phyloP scores from a whole-genome alignment of 2,113 vertebrate genomes.

The Tragulus kanchil region DNA sequence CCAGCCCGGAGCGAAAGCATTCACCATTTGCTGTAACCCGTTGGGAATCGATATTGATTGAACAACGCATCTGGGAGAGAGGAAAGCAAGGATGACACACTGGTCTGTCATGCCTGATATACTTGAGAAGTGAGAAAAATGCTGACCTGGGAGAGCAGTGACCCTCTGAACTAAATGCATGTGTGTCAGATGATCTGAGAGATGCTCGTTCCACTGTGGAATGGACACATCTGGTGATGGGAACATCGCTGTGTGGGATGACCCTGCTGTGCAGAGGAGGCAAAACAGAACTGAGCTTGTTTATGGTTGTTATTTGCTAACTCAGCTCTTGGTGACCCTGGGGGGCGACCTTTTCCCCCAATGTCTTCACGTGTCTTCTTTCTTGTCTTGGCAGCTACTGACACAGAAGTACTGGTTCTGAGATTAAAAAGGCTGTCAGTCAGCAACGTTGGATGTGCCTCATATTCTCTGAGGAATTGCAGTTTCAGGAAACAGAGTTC shows the following conservation, averaged over 20 bases:
- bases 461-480: background rate
- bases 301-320: slow-evolving; percentile 54
- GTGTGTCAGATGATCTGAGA: slow-evolving; percentile 47
- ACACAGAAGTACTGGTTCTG: background rate
- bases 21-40: slow-evolving; percentile 15
- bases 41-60: slow-evolving; percentile 75
- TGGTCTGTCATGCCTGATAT: slow-evolving; percentile 77
- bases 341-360: slow-evolving; percentile 50
- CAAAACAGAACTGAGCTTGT: background rate
- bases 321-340: slow-evolving; percentile 72
- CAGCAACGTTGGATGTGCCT: background rate
- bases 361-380: slow-evolving; percentile 26
- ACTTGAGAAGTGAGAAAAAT: slow-evolving; percentile 73
- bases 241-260: slow-evolving; percentile 43
- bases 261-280: slow-evolving; percentile 76
- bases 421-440: background rate
- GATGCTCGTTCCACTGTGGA: slow-evolving; percentile 5
- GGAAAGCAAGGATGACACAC: background rate
- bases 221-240: slow-evolving; percentile 49
- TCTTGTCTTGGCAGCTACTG: slow-evolving; percentile 15
- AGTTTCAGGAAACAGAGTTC: background rate
- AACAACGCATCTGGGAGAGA: background rate
- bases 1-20: background rate
- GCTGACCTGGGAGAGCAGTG: slow-evolving; percentile 68
- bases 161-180: slow-evolving; percentile 62